These are phyloP conservation scores for chimpanzee (Pan troglodytes) DNA, from an alignment of 2,113 vertebrate genomes.

Conservation along the genomic window NHGRI_mPanTro3-v2.1_pri NC_072409.2:105391001-105391500, in stretches of 20 bases:
- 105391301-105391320: not conserved
- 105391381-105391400: not conserved
- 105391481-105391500: not conserved
- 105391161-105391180: not conserved
- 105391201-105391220: not conserved
- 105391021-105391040: too few species aligned
- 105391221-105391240: not conserved
- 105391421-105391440: not conserved
- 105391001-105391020: too few species aligned
- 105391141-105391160: too few species aligned
- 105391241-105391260: constrained; percentile 12
- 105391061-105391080: too few species aligned
- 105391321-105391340: not conserved
- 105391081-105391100: too few species aligned
- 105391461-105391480: not conserved
- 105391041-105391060: too few species aligned
- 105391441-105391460: not conserved
- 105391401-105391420: not conserved
- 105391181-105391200: not conserved
- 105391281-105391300: not conserved
- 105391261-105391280: not conserved
- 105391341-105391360: not conserved
- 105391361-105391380: not conserved
- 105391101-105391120: too few species aligned
- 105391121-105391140: too few species aligned